Conservation (phyloP, 1,140 invertebrate genomes). For the Heterodera carotae region DNA sequence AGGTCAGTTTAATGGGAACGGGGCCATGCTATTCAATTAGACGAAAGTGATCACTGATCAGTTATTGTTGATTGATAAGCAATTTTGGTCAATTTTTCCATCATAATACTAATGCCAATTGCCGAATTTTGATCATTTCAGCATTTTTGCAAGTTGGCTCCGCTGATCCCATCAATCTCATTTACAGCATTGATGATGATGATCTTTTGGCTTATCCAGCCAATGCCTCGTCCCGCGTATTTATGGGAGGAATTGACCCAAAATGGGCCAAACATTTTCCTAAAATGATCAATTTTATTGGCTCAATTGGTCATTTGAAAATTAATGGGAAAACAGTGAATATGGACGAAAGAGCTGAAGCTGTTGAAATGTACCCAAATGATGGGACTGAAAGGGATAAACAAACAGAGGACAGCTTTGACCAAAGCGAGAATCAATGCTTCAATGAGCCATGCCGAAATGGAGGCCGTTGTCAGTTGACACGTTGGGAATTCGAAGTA, state of each 20-base stretch:
- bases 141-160: constrained; percentile 11
- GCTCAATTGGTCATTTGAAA: constrained; percentile 42
- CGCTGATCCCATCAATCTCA: neutral
- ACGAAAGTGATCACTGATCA: neutral
- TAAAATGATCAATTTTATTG: constrained; percentile 24
- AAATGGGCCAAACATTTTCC: constrained; percentile 5
- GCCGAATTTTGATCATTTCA: neutral
- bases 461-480: constrained; percentile 14
- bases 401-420: neutral
- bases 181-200: neutral
- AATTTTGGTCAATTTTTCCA: neutral
- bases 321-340: constrained; percentile 33
- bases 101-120: neutral
- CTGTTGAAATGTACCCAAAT: neutral
- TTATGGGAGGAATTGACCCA: constrained; percentile 17
- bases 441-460: constrained; percentile 35
- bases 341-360: neutral
- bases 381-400: too few species aligned
- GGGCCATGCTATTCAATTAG: neutral
- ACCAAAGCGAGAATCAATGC: constrained; percentile 34
- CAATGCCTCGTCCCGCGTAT: constrained; percentile 11
- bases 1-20: neutral
- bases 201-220: neutral
- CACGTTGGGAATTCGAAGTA: constrained; percentile 11
- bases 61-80: neutral